Conservation (phyloP, 2,797 vertebrate species). For the Botia kubotai region DNA sequence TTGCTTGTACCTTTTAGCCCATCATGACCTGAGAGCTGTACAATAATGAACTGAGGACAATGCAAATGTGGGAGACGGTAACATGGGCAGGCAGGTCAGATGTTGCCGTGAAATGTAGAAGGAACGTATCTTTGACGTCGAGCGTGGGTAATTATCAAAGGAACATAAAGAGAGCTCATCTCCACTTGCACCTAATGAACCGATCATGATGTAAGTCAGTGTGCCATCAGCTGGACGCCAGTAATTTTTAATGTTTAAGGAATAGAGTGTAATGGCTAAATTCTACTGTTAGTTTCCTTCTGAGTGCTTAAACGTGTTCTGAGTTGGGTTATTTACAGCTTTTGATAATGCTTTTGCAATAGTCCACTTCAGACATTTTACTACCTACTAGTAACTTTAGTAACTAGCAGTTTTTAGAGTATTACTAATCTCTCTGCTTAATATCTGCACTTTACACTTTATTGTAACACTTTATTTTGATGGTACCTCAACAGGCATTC, state of each 20-base stretch:
- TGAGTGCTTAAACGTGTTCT: not conserved
- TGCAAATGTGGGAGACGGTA: conserved; percentile 33
- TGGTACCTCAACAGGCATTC: too few relatives aligned
- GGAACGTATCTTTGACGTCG: conserved; percentile 12
- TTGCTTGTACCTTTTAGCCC: conserved; percentile 60
- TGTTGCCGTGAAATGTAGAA: conserved; percentile 21
- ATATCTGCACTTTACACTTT: too few relatives aligned
- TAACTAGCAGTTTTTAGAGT: too few relatives aligned
- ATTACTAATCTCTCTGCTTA: too few relatives aligned
- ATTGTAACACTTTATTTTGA: too few relatives aligned
- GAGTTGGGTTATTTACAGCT: too few relatives aligned
- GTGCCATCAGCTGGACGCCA: not conserved
- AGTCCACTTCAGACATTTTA: too few relatives aligned
- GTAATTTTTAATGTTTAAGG: conserved; percentile 6
- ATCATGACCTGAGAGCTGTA: conserved; percentile 43
- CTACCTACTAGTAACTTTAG: not conserved
- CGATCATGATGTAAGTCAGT: conserved; percentile 21
- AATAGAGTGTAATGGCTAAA: not conserved
- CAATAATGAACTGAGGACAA: conserved; percentile 59
- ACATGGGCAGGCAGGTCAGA: conserved; percentile 10
- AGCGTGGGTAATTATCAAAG: conserved; percentile 37
- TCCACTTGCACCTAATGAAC: conserved; percentile 33
- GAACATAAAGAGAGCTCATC: conserved; percentile 32
- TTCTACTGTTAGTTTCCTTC: not conserved
- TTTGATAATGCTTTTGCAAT: too few relatives aligned